These are phyloP conservation scores for Chaetops frenatus DNA, from an alignment of 2,113 vertebrate species.

Conservation along the genomic window DNA sequence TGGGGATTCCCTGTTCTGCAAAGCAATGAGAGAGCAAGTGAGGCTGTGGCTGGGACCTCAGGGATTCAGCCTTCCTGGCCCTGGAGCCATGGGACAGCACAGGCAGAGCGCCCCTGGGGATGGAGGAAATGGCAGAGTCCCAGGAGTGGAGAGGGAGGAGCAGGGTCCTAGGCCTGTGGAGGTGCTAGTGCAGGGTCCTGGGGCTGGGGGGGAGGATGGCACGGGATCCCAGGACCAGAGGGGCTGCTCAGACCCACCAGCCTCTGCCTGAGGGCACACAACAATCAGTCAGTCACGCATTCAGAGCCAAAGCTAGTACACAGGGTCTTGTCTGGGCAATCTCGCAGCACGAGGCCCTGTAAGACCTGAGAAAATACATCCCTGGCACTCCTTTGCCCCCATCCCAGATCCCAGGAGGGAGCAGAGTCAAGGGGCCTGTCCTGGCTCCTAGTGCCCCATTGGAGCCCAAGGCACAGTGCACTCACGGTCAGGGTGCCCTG, in stretches of 20 bases:
- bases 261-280: background rate
- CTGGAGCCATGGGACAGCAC: background rate
- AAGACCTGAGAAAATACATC: background rate
- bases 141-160: background rate
- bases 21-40: background rate
- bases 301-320: background rate
- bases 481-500: background rate
- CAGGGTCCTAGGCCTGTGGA: background rate
- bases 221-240: background rate
- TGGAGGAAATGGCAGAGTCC: background rate
- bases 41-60: background rate
- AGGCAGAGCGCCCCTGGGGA: background rate
- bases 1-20: constrained; percentile 69
- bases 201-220: background rate
- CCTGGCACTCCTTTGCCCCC: background rate
- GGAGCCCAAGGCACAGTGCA: background rate
- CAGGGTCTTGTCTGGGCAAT: background rate
- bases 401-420: background rate
- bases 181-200: background rate
- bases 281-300: background rate
- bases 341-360: accelerated
- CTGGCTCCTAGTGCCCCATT: background rate
- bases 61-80: background rate
- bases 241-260: background rate
- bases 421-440: background rate